Evolutionary conservation across 2,888 invertebrate genomes (phyloP).

Genomic region (Dolichopus griseipennis): DNA sequence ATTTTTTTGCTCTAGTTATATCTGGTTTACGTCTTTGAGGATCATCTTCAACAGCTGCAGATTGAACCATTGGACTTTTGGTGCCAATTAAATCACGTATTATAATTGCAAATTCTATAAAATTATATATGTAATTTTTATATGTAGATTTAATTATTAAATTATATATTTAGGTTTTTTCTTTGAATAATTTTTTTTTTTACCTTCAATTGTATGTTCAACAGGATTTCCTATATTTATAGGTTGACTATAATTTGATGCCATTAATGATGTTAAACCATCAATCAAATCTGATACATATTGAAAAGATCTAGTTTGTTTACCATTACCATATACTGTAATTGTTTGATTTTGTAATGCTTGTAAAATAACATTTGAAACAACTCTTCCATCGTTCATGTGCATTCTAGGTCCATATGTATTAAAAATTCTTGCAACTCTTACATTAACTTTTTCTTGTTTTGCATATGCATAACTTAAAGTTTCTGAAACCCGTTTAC

Average conservation of each 20-base stretch:
- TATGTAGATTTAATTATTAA: not conserved
- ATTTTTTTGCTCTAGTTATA: slow-evolving; percentile 75
- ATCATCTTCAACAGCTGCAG: slow-evolving; percentile 89
- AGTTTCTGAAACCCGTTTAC: slow-evolving; percentile 96
- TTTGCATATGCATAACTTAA: slow-evolving; percentile 92
- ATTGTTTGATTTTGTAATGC: slow-evolving; percentile 90
- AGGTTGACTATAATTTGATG: slow-evolving; percentile 83
- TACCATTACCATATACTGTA: slow-evolving; percentile 84
- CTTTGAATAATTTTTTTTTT: slow-evolving; percentile 12
- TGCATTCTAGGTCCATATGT: slow-evolving; percentile 99
- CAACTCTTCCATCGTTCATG: slow-evolving; percentile 95
- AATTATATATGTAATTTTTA: slow-evolving; percentile 16
- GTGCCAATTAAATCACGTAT: slow-evolving; percentile 80
- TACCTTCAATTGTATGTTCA: slow-evolving; percentile 89
- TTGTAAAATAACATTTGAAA: slow-evolving; percentile 97
- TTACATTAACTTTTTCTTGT: slow-evolving; percentile 89
- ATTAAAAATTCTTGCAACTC: slow-evolving; percentile 97
- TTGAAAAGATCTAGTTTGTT: slow-evolving; percentile 93
- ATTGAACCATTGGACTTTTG: slow-evolving; percentile 70
- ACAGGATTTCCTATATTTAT: slow-evolving; percentile 97
- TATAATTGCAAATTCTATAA: slow-evolving; percentile 74
- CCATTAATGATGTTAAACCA: slow-evolving; percentile 87
- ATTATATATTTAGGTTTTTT: too few relatives aligned
- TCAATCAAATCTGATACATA: slow-evolving; percentile 96
- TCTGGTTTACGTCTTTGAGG: slow-evolving; percentile 91